Conservation (phyloP, 2,797 vertebrate species). For the Cichlasoma orientale region DNA sequence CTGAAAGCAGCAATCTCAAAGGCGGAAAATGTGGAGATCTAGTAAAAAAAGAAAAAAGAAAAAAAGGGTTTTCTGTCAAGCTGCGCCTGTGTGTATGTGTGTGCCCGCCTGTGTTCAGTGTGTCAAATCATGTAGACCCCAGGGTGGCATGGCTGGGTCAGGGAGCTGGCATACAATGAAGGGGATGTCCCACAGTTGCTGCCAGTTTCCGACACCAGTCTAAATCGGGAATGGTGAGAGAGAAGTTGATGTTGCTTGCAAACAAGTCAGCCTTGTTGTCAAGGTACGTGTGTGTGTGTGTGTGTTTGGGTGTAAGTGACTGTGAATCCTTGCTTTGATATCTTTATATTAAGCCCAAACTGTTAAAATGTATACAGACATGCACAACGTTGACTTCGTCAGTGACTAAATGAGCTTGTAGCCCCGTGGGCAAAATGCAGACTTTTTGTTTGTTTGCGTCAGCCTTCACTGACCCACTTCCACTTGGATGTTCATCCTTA, state of each 20-base stretch:
- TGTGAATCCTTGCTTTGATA: conserved; percentile 22
- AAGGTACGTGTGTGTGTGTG: conserved; percentile 27
- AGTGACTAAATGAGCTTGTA: background rate
- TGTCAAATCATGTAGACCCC: conserved; percentile 48
- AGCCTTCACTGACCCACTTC: conserved; percentile 57
- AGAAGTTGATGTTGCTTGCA: conserved; percentile 48
- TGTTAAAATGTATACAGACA: background rate
- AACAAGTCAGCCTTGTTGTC: conserved; percentile 54
- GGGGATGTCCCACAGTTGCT: conserved; percentile 62
- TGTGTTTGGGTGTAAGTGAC: background rate
- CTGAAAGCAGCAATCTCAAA: conserved; percentile 11
- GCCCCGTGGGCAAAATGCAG: conserved; percentile 12
- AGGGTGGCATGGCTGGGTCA: conserved; percentile 50
- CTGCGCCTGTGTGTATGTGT: background rate
- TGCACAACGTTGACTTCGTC: background rate
- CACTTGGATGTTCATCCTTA: conserved; percentile 20
- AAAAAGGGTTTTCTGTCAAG: background rate
- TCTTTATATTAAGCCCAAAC: conserved; percentile 7
- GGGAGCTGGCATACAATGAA: conserved; percentile 59
- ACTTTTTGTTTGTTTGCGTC: conserved; percentile 37
- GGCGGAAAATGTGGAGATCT: conserved; percentile 17
- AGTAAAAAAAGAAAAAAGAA: background rate
- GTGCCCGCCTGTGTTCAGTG: conserved; percentile 9
- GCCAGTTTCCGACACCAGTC: conserved; percentile 64
- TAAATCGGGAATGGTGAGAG: conserved; percentile 62